phyloP scores from a whole-genome alignment of 2,113 vertebrate species.

The Pseudolaguvia tuberculata region DNA sequence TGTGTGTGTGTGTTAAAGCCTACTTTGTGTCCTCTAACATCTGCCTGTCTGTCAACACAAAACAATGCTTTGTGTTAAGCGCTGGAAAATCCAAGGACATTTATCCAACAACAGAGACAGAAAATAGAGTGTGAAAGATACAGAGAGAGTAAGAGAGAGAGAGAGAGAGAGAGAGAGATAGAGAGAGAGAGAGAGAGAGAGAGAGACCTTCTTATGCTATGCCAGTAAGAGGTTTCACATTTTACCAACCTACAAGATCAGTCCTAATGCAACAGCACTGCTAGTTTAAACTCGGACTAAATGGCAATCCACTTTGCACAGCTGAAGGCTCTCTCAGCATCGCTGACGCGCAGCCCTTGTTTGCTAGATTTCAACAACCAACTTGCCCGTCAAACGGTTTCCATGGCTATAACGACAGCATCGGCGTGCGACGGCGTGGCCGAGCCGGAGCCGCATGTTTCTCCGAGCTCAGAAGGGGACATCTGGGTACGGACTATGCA shows the following conservation, averaged over 20 bases:
- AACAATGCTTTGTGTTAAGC: slow-evolving; percentile 6
- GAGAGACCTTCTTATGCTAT: slow-evolving; percentile 26
- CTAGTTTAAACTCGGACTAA: slow-evolving; percentile 20
- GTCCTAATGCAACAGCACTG: slow-evolving; percentile 19
- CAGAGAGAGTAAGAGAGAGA: not conserved
- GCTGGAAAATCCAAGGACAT: slow-evolving; percentile 11
- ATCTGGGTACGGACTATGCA: slow-evolving; percentile 53
- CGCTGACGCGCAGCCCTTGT: slow-evolving; percentile 8
- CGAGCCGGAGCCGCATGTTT: slow-evolving; percentile 34
- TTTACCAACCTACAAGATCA: slow-evolving; percentile 4
- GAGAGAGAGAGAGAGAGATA: slow-evolving; percentile 22
- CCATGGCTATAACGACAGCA: slow-evolving; percentile 58
- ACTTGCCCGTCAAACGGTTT: slow-evolving; percentile 56
- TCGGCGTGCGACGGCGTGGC: slow-evolving; percentile 41
- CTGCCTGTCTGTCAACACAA: slow-evolving; percentile 15
- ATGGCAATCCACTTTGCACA: slow-evolving; percentile 4
- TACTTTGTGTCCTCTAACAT: slow-evolving; percentile 13
- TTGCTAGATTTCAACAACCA: slow-evolving; percentile 1
- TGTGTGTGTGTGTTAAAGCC: not conserved
- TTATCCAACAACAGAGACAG: slow-evolving; percentile 6
- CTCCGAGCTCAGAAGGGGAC: slow-evolving; percentile 22
- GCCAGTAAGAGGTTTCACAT: slow-evolving; percentile 9
- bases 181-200: not conserved
- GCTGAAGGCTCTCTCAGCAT: slow-evolving; percentile 8
- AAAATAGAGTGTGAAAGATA: not conserved